Percentiles rank a stretch among this genome's conserved stretches.
Evolutionary conservation across 2,888 invertebrate species (phyloP).

Genomic region (Teinopalpus imperialis): DNA sequence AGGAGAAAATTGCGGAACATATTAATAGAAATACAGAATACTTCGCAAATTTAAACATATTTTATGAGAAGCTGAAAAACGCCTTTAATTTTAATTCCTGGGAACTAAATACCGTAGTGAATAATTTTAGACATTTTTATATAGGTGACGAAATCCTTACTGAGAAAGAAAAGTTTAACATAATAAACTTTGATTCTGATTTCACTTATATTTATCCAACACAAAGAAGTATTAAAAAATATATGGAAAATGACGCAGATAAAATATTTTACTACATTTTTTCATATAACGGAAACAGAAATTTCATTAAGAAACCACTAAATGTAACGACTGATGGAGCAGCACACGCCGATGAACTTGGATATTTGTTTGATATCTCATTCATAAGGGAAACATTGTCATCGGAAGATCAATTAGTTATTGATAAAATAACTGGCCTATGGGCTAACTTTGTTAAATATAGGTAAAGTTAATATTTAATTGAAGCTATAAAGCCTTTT

Average conservation of each 20-base stretch:
- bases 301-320: slow-evolving; percentile 38
- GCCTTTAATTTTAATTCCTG: slow-evolving; percentile 37
- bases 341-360: slow-evolving; percentile 44
- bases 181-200: slow-evolving; percentile 49
- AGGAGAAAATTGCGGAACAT: slow-evolving; percentile 40
- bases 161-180: slow-evolving; percentile 28
- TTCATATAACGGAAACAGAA: slow-evolving; percentile 48
- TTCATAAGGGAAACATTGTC: slow-evolving; percentile 27
- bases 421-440: slow-evolving; percentile 41
- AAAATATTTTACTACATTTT: slow-evolving; percentile 52
- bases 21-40: slow-evolving; percentile 29
- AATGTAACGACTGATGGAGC: slow-evolving; percentile 37
- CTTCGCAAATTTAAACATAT: slow-evolving; percentile 29
- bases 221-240: slow-evolving; percentile 41
- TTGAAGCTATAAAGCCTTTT: too few species aligned
- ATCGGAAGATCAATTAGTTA: slow-evolving; percentile 42
- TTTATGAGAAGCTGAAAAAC: slow-evolving; percentile 27
- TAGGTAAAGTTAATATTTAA: slow-evolving; percentile 29
- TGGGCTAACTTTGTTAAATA: slow-evolving; percentile 47
- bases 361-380: slow-evolving; percentile 45
- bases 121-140: slow-evolving; percentile 45
- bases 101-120: slow-evolving; percentile 34
- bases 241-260: slow-evolving; percentile 34
- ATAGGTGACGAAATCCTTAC: slow-evolving; percentile 46
- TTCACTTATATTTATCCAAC: slow-evolving; percentile 39